Evolutionary conservation across 2,888 invertebrate species (phyloP).

Genomic region (Drosophila macrothrix): DNA sequence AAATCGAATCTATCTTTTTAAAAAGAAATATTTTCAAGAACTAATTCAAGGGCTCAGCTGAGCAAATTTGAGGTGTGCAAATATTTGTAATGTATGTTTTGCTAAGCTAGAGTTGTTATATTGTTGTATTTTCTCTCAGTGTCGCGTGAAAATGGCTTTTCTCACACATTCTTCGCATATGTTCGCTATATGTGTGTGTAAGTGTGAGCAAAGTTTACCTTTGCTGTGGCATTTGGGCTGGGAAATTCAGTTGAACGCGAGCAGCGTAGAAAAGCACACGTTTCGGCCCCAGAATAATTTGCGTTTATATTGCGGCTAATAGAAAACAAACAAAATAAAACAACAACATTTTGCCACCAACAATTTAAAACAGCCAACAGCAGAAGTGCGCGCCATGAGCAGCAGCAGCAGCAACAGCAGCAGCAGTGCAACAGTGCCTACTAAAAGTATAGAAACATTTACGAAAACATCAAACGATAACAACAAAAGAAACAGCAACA

Average conservation of each 20-base stretch:
- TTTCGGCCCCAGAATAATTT: conserved; percentile 39
- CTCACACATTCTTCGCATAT: conserved; percentile 16
- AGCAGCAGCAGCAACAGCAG: conserved; percentile 14
- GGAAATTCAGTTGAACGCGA: conserved; percentile 70
- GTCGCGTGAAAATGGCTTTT: conserved; percentile 35
- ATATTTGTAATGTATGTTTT: neutral
- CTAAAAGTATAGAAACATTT: conserved; percentile 15
- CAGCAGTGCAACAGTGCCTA: conserved; percentile 15
- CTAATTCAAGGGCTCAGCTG: neutral
- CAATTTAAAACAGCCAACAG: conserved; percentile 24
- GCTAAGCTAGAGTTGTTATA: neutral
- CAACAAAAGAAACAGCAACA: conserved; percentile 22
- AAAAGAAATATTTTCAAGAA: neutral
- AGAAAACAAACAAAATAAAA: conserved; percentile 11
- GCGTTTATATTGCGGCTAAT: conserved; percentile 59
- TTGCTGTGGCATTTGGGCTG: conserved; percentile 40
- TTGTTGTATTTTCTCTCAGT: neutral
- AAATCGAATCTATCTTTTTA: accelerated
- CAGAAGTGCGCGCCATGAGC: conserved; percentile 54
- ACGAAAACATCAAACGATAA: conserved; percentile 24
- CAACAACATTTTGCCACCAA: conserved; percentile 7
- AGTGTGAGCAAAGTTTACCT: conserved; percentile 69
- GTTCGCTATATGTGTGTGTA: neutral
- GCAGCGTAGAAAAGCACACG: conserved; percentile 57
- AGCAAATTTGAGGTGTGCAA: neutral